Evolutionary conservation across 2,888 invertebrate genomes (phyloP), one percentile per base, ranked within the genome.

Genomic region (Tiliacea citrago): DNA sequence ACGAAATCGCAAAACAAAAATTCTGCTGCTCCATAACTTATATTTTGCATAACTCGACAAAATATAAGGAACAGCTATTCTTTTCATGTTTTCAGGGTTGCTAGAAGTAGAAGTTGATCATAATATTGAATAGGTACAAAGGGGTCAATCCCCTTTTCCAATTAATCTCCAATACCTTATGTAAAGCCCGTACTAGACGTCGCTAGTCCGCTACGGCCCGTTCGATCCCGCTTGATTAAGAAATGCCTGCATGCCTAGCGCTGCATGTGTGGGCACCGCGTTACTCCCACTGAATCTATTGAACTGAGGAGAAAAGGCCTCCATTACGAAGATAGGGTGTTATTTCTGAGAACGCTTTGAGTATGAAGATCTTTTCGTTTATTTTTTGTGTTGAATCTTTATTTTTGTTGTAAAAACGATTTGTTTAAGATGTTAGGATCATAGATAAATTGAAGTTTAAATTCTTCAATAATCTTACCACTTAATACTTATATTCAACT

Each of bases 211-310:
- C 29, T 65, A 1, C 35, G 47, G 35, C 24, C 42, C 2, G 24
- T 70, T 65, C 70, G 73, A 73, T 71, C 49, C 53, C 62, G 45
- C 58, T 85, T 85, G 74, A 85, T 82, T 79, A 84, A 79, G 79
- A 82, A 85, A 85, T 84, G 55, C 75, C 82, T 61, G 72, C 69
- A 78, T 81, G 60, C 58, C 66, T 74, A 35, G 61, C 55, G 8
- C 24, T 49, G 68, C 47, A 55, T 68, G n/a, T 53, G 66, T 63
- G 53, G 16, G 24, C 35, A 49, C 58, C 29, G 24, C 70, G 71
- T 71, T 76, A 58, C 53, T 67, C 45, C 21, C 58, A 61, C 58
- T 67, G 73, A 73, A 62, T 73, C 83, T 77, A 80, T 80, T 86
- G 73, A 77, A 73, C 62, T 45, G 29, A 21, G 12, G 9, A 69